Evolutionary conservation across 2,113 vertebrate genomes (phyloP).

Genomic region (Tricholaema leucomelas): DNA sequence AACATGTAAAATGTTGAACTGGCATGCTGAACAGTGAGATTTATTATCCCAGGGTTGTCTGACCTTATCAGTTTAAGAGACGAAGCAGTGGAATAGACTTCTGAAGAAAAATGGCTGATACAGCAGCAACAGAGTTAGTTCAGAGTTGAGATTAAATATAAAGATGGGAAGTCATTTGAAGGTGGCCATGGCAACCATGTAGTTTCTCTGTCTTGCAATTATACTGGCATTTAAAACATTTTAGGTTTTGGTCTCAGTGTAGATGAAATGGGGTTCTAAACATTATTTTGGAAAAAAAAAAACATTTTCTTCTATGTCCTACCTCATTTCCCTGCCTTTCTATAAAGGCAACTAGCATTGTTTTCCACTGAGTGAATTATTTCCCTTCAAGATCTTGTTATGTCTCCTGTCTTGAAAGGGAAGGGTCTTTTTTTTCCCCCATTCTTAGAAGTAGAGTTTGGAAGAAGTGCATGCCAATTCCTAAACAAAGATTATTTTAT

Average conservation of each 20-base stretch:
- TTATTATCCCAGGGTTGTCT: background rate
- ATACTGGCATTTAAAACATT: background rate
- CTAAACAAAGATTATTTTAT: background rate
- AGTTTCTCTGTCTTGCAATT: background rate
- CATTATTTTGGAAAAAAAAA: background rate
- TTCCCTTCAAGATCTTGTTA: background rate
- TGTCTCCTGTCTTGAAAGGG: background rate
- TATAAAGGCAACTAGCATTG: background rate
- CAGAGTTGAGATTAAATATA: background rate
- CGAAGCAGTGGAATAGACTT: background rate
- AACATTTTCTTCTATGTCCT: background rate
- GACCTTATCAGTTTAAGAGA: background rate
- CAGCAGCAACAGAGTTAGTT: background rate
- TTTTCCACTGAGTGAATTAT: background rate
- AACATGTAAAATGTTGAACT: background rate
- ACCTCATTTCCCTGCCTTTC: background rate
- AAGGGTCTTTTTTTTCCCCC: background rate
- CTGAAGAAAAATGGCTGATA: background rate
- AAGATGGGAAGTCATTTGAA: slow-evolving; percentile 9
- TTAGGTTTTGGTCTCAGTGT: background rate
- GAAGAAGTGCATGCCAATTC: background rate
- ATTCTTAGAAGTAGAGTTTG: background rate
- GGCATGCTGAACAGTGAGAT: background rate
- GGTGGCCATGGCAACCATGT: slow-evolving; percentile 21
- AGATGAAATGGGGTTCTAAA: background rate